phyloP scores from a whole-genome alignment of 2,888 invertebrate species.

The Oscheius sp. region DNA sequence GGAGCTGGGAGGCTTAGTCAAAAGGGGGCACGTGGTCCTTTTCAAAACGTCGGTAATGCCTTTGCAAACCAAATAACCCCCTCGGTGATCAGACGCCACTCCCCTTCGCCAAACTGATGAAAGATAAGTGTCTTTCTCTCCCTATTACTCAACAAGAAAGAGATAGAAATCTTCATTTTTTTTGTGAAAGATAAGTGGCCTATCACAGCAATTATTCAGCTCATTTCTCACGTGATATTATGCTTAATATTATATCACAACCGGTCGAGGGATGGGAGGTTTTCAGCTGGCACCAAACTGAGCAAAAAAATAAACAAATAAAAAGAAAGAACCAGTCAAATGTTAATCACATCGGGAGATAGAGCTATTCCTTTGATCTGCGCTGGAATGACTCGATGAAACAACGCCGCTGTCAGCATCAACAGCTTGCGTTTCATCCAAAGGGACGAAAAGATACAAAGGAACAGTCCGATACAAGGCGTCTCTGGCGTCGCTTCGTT shows the following conservation, averaged over 20 bases:
- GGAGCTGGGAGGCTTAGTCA: neutral
- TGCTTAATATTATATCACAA: constrained; percentile 7
- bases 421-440: constrained; percentile 42
- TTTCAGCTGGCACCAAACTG: constrained; percentile 23
- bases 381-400: constrained; percentile 41
- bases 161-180: constrained; percentile 25
- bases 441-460: constrained; percentile 70
- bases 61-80: constrained; percentile 13
- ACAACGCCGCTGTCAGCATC: constrained; percentile 57
- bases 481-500: constrained; percentile 75
- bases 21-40: constrained; percentile 12
- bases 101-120: neutral
- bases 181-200: neutral
- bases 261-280: constrained; percentile 19
- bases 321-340: neutral
- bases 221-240: constrained; percentile 16
- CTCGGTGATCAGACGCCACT: neutral
- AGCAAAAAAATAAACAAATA: constrained; percentile 3
- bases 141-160: neutral
- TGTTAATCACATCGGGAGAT: constrained; percentile 19
- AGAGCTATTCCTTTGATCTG: constrained; percentile 25
- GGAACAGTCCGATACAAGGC: constrained; percentile 76
- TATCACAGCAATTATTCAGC: constrained; percentile 24
- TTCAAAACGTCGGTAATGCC: constrained; percentile 13
- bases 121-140: neutral